Evolutionary conservation across 2,113 vertebrate species (phyloP).

Genomic region (Gavia stellata): DNA sequence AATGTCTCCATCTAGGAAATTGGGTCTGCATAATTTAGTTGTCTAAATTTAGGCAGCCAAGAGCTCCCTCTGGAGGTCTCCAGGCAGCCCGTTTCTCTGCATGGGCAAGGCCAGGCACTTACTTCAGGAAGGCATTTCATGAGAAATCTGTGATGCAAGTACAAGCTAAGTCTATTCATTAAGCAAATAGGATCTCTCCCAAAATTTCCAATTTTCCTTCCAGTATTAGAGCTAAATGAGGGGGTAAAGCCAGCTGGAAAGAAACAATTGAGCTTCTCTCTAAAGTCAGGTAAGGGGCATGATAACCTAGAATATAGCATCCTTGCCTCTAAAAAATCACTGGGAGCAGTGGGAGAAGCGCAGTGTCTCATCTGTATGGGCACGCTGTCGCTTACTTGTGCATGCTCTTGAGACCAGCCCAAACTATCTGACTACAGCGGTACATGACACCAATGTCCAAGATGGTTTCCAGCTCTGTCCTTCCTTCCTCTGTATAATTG

Average conservation of each 20-base stretch:
- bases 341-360: background rate
- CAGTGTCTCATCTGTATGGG: background rate
- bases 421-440: background rate
- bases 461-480: background rate
- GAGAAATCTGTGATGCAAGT: background rate
- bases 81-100: background rate
- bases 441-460: background rate
- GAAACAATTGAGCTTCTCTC: background rate
- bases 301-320: background rate
- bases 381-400: accelerated
- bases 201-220: background rate
- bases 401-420: background rate
- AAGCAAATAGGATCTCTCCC: background rate
- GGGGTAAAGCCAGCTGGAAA: background rate
- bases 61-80: conserved; percentile 60
- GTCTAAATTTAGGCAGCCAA: conserved; percentile 32
- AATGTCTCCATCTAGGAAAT: conserved; percentile 21
- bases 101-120: background rate
- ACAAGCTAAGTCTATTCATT: background rate
- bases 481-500: background rate
- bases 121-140: background rate
- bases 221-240: background rate
- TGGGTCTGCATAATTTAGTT: conserved; percentile 10
- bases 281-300: background rate
- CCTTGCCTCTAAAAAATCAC: background rate